phyloP scores from a whole-genome alignment of 2,113 vertebrate species.

The Oreochromis niloticus region DNA sequence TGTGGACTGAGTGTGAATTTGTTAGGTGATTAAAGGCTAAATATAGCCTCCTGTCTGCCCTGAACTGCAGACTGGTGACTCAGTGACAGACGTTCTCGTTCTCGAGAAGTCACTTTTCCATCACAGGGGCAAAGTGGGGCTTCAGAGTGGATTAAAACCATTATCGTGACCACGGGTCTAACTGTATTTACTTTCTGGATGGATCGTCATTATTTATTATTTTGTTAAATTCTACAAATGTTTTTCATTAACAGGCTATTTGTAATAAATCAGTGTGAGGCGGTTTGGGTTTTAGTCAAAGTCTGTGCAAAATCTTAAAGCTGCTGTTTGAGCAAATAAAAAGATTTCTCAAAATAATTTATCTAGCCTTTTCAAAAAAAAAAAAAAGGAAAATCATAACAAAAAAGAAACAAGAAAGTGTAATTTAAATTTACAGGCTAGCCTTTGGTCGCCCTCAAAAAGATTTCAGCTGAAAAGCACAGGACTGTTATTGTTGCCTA shows the following conservation, averaged over 20 bases:
- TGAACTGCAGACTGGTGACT: conserved; percentile 28
- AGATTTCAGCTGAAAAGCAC: not conserved
- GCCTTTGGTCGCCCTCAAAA: not conserved
- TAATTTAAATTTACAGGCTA: not conserved
- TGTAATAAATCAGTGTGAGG: not conserved
- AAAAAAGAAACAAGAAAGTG: not conserved
- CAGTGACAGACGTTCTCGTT: conserved; percentile 4
- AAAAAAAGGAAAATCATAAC: not conserved
- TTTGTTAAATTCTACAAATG: not conserved
- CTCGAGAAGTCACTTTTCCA: conserved; percentile 22
- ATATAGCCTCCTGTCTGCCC: conserved; percentile 60
- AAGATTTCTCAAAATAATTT: not conserved
- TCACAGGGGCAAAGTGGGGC: not conserved
- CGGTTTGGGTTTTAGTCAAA: not conserved
- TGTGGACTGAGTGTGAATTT: conserved; percentile 69
- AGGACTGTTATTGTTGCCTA: not conserved
- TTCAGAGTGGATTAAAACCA: not conserved
- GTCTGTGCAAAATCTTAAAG: not conserved
- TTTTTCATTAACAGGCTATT: not conserved
- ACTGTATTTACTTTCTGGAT: not conserved
- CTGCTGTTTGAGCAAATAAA: not conserved
- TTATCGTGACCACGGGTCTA: not conserved
- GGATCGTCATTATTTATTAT: not conserved
- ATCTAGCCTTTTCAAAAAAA: not conserved
- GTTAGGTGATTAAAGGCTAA: conserved; percentile 75